Evolutionary conservation across 30 jellyfish, hydroid and myxozoan genomes (phyloP).

Genomic region (Turritopsis dohrnii): DNA sequence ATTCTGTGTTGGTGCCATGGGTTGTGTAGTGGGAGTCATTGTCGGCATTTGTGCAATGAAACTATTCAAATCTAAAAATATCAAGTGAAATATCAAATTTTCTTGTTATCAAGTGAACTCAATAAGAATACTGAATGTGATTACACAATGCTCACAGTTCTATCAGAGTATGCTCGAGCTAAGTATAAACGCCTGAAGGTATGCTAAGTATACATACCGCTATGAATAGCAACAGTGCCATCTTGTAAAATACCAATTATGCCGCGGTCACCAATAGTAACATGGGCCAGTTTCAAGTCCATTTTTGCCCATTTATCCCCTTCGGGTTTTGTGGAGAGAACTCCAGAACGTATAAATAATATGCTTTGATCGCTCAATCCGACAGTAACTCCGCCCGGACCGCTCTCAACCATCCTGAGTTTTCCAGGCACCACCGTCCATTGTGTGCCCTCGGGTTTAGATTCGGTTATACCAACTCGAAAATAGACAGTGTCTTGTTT

Average conservation of each 20-base stretch:
- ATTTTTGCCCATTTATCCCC: constrained; percentile 69
- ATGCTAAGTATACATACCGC: constrained; percentile 69
- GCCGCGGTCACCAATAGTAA: constrained; percentile 78
- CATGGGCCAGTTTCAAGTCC: constrained; percentile 73
- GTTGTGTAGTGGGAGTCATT: constrained; percentile 28
- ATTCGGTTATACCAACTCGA: constrained; percentile 63
- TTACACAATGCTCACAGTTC: neutral
- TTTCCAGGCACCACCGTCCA: constrained; percentile 86
- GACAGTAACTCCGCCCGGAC: constrained; percentile 70
- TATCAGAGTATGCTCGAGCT: neutral
- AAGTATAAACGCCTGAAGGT: neutral
- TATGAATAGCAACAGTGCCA: constrained; percentile 78
- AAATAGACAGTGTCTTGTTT: constrained; percentile 61
- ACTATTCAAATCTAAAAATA: constrained; percentile 28
- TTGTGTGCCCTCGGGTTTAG: constrained; percentile 72
- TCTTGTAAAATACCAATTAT: constrained; percentile 76
- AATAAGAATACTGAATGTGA: neutral
- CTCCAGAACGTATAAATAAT: constrained; percentile 38
- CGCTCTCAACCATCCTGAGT: constrained; percentile 70
- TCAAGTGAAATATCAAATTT: too few relatives aligned
- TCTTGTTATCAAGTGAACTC: neutral
- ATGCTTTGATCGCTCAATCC: constrained; percentile 67
- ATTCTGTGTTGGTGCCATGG: constrained; percentile 34
- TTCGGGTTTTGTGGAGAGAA: constrained; percentile 69
- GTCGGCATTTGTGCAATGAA: constrained; percentile 42